Base-by-base conservation (phyloP, 2,888 invertebrate genomes). In the Morpho achilles region DNA sequence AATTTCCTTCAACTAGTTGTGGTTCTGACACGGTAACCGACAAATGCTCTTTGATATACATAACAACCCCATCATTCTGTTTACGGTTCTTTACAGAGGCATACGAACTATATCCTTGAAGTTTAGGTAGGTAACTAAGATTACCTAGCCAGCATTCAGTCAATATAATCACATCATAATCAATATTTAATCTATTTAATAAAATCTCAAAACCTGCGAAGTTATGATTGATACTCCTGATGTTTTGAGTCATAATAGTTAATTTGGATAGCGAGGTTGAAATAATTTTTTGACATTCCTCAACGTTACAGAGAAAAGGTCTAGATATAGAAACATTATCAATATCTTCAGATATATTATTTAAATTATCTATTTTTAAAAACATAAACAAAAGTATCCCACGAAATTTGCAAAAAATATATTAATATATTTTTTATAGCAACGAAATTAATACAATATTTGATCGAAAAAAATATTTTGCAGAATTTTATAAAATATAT, bases 181-280 rank as follows among this genome's bases (percentile, higher is more conserved):
- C 41, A 46, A 56, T 49, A 6, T 45, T 39, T 23, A 53, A 22
- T 32, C 41, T 44, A 5, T 7, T 10, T 41, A 53, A 40, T 5
- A 48, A 16, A 7, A 56, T 23, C 22, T 40, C 45, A 45, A 60
- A 53, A 32, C 53, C 53, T 7, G 43, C 40, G 23, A 60, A 44
- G 39, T 60, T 56, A 9, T 32, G 8, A 32, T 53, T 46, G 10
- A 60, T 60, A 46, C 53, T 60, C 7, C 56, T 44, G 8, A 50
- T 57, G 42, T 60, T 60, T 53, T 60, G 60, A 16, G 56, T 44
- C 0, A 60, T 42, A 45, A 57, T 42, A 1, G 53, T 53, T 10
- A 60, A 8, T 9, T 46, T 7, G 42, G 42, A 8, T 7, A 2
- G n/a, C 3, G 7, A 49, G 22, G 48, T 23, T 16, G 32, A 23